Percentiles rank a stretch among this genome's conserved stretches.
Conservation (phyloP, 1,140 invertebrate species). For the Amyelois transitella region DNA sequence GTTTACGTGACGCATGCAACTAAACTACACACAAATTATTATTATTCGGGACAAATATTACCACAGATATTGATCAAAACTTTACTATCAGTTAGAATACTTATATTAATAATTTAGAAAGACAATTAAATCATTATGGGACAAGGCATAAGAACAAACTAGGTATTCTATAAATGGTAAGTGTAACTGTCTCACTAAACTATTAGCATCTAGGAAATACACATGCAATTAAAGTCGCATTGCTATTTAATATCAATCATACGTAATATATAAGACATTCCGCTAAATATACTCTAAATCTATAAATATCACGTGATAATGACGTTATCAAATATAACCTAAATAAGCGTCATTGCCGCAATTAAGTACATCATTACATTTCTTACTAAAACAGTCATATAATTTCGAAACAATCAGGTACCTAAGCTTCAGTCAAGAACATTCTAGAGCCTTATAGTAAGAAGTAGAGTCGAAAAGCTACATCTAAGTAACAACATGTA, state of each 20-base stretch:
- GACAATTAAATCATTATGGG: neutral
- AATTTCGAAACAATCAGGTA: constrained; percentile 60
- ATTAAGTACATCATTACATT: neutral
- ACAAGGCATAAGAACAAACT: too few relatives aligned
- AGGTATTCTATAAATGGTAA: neutral
- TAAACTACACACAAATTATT: neutral
- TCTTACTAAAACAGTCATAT: neutral
- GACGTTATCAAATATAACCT: neutral
- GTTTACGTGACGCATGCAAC: neutral
- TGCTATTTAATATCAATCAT: neutral
- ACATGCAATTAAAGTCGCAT: neutral
- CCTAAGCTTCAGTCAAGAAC: constrained; percentile 31
- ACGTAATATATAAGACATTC: neutral
- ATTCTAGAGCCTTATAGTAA: constrained; percentile 13
- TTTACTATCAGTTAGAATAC: neutral
- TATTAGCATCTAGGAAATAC: neutral
- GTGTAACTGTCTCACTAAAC: neutral
- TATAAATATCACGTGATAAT: neutral
- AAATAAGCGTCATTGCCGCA: neutral
- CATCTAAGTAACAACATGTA: constrained; percentile 4
- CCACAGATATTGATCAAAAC: neutral
- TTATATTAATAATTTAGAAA: neutral
- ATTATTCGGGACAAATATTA: neutral
- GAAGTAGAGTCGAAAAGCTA: neutral
- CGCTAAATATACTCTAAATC: neutral